A percentile compares a stretch with the other conserved stretches of the same genome.
Evolutionary conservation across 2,888 invertebrate species (phyloP).

Genomic region (Neuroscelio doddi): DNA sequence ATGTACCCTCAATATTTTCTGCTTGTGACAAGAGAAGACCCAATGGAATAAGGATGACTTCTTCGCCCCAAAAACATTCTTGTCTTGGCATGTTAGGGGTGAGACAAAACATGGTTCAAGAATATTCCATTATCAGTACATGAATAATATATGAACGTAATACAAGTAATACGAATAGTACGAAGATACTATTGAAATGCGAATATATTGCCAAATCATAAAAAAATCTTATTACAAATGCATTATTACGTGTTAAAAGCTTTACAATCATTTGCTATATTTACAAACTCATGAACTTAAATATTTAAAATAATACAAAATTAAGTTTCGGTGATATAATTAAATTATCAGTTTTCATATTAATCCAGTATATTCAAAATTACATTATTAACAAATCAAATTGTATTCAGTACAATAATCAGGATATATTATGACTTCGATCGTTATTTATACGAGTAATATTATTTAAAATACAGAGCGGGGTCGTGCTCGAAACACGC

Average conservation of each 20-base stretch:
- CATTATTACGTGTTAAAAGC: no score
- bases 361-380: no score
- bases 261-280: no score
- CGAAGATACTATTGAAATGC: background rate
- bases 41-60: conserved; percentile 15
- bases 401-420: conserved; percentile 25
- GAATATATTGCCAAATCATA: background rate
- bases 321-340: no score
- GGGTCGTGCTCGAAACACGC: conserved; percentile 28
- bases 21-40: conserved; percentile 29
- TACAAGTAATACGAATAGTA: conserved; percentile 14
- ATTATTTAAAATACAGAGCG: conserved; percentile 21
- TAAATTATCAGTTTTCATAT: no score
- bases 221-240: no score
- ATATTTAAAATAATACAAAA: no score
- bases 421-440: conserved; percentile 19
- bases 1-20: conserved; percentile 28
- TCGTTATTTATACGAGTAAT: conserved; percentile 20
- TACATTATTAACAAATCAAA: no score
- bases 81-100: conserved; percentile 21
- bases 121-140: conserved; percentile 34
- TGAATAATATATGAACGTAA: conserved; percentile 30
- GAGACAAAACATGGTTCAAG: conserved; percentile 22
- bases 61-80: conserved; percentile 19
- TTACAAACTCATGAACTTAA: no score